These are phyloP conservation scores for Numenius arquata DNA, from an alignment of 2,113 vertebrate genomes.

Conservation along the genomic window DNA sequence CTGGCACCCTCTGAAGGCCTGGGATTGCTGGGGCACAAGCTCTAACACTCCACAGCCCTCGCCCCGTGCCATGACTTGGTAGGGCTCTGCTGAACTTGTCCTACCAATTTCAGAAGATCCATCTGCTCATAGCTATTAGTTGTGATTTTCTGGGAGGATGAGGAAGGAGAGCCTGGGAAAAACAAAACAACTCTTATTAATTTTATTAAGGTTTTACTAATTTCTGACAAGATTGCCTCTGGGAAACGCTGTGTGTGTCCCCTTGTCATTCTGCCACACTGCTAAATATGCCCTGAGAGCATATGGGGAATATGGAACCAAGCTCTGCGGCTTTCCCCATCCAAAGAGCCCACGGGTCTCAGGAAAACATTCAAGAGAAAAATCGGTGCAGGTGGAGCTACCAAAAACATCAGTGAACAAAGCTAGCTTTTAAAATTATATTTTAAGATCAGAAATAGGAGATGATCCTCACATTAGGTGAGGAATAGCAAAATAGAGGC, in stretches of 20 bases:
- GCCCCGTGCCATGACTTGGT: rapidly evolving
- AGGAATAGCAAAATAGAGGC: constrained; percentile 2
- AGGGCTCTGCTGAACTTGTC: not conserved
- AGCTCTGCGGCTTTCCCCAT: not conserved
- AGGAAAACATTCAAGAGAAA: not conserved
- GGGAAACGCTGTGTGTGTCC: not conserved
- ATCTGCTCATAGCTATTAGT: not conserved
- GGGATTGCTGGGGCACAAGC: not conserved
- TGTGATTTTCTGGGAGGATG: not conserved
- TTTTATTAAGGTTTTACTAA: not conserved
- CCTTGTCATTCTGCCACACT: not conserved
- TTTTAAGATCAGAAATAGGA: constrained; percentile 1
- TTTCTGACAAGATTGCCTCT: not conserved
- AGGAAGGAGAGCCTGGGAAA: not conserved
- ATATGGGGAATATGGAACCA: not conserved
- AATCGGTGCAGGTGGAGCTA: not conserved
- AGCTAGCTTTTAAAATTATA: not conserved
- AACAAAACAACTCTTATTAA: not conserved
- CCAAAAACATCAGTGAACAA: not conserved
- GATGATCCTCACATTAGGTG: constrained; percentile 35
- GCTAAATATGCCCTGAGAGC: not conserved
- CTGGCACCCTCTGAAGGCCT: not conserved
- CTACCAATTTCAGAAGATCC: not conserved
- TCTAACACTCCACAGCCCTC: not conserved
- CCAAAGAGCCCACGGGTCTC: not conserved